Base-by-base conservation (phyloP, 1,140 invertebrate species). In the Drosophila navojoa region DNA sequence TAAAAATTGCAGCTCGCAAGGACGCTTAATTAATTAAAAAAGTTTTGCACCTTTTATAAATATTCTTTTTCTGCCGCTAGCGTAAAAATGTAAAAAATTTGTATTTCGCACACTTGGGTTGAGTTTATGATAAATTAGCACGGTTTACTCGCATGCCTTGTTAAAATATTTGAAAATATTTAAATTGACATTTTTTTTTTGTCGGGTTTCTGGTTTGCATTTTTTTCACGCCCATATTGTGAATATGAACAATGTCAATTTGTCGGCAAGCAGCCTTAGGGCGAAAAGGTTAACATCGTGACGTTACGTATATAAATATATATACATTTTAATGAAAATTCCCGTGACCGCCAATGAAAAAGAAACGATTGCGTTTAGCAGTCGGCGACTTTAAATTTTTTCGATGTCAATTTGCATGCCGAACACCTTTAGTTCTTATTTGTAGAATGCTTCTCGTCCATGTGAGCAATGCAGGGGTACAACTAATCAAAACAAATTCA, bases 161-260 rank as follows among this genome's bases (percentile, higher is more conserved):
- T 91, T 79, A 77, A 91, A 91, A 91, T 89, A 89, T 91, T 90
- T 89, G 76, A 76, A 85, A 91, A 91, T 89, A 85, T 89, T 90
- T 90, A 79, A 89, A 91, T 85, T 91, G 81, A 85, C 89, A 91
- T 22, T 22, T 49, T 91, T 91, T 91, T 90, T 90, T 79, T 69
- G 49, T 61, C 27, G 22, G 40, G 49, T 27, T 32, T 32, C 58
- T 15, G 54, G 49, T 50, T 27, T 54, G 49, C 42, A 55, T 60
- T 69, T 67, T 67, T 59, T 27, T 42, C 22, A 22, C 66, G 62
- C 63, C 63, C 73, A 69, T 71, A 69, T 68, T 85, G 77, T 81
- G 76, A 76, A 75, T 69, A 77, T 69, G 74, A 85, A 81, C 70
- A 81, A 85, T 87, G 86, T 87, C 76, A 86, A 90, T 77, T 90